Conservation (phyloP, 1,140 invertebrate species). For the Drosophila ogumai region DNA sequence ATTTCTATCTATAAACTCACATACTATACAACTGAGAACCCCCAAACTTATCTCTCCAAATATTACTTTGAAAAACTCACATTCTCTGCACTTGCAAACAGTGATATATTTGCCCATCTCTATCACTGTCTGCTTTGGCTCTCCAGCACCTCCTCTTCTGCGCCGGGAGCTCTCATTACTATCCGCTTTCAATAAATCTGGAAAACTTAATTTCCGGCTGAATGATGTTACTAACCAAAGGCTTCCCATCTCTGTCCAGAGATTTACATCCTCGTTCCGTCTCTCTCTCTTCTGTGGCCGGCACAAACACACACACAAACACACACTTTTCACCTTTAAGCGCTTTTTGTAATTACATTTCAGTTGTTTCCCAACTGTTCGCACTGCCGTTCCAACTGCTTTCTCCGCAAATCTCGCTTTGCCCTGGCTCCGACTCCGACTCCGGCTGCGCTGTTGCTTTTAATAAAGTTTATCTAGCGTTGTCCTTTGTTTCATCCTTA, state of each 20-base stretch:
- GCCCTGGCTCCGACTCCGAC: conserved; percentile 7
- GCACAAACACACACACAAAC: conserved; percentile 30
- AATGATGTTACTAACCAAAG: conserved; percentile 67
- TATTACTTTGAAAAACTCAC: background rate
- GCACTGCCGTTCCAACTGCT: conserved; percentile 27
- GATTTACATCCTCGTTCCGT: conserved; percentile 1
- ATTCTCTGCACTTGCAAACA: conserved; percentile 6
- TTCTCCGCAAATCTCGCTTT: conserved; percentile 25
- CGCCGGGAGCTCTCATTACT: conserved; percentile 72
- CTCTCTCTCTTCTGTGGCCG: conserved; percentile 13
- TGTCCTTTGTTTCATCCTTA: conserved; percentile 80
- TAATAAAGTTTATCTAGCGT: conserved; percentile 83
- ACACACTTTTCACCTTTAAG: conserved; percentile 80
- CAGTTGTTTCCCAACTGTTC: conserved; percentile 68
- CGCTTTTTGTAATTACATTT: conserved; percentile 83
- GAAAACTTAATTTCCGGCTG: conserved; percentile 84
- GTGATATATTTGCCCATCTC: conserved; percentile 45
- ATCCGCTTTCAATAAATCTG: conserved; percentile 85
- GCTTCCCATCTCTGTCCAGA: conserved; percentile 12
- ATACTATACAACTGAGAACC: background rate
- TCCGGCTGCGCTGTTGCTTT: conserved; percentile 58
- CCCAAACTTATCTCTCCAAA: background rate
- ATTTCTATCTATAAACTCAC: background rate
- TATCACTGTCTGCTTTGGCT: conserved; percentile 27
- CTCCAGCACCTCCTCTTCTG: conserved; percentile 14